Base-by-base conservation (phyloP, 2,888 invertebrate species). In the Andrena marginata region DNA sequence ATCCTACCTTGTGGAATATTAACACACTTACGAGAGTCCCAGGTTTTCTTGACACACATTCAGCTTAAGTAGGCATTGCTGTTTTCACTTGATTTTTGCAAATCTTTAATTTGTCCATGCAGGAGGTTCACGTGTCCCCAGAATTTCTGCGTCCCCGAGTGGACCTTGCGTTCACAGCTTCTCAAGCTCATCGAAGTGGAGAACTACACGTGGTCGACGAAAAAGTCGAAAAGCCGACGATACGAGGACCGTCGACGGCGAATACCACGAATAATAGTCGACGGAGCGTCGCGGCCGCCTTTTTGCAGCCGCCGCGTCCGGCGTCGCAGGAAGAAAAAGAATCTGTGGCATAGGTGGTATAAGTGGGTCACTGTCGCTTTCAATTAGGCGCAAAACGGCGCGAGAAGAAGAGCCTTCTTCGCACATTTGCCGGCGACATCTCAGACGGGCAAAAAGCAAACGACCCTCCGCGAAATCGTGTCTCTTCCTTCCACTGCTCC, bases 331-430 rank as follows among this genome's bases (percentile, higher is more conserved):
- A 78, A 59, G 71, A 82, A 85, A 79, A 84, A 80, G 81, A 83
- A 85, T 83, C 88, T 80, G 82, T 78, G 80, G 77, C 85, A 80
- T 85, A 87, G 87, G 81, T 85, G 85, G 85, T 85, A 83, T 89
- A 92, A 91, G 89, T 92, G 88, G 91, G 90, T 92, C 92, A 91
- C 89, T 90, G 89, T 88, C 87, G 89, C 89, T 91, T 87, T 90
- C 88, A 86, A 89, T 90, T 89, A 90, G 87, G 83, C 87, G 85
- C 85, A 82, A 87, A 89, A 72, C 82, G 79, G 75, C 78, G 85
- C 74, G 88, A 78, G 87, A 87, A 84, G 84, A 80, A 70, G 81
- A 75, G 84, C 69, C 85, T 87, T 80, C 87, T 85, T 86, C 88
- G 86, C 90, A 89, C 90, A 90, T 92, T 91, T 87, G 87, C 86